Evolutionary conservation across 2,113 vertebrate species (phyloP), one percentile per base, ranked within the genome.

Genomic region (Albula glossodonta): DNA sequence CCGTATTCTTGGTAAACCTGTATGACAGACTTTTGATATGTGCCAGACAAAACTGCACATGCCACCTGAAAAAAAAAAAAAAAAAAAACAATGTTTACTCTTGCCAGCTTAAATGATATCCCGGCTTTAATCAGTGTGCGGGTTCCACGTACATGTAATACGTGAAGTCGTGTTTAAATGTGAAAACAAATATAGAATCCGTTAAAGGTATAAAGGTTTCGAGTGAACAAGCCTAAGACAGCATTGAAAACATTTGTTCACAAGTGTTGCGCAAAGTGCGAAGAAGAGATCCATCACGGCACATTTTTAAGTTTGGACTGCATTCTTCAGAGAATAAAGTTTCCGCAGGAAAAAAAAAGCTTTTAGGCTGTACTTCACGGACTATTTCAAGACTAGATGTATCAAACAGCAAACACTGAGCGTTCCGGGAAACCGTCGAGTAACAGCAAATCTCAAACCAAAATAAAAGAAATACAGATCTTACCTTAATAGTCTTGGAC

Each of bases 401-500:
- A 50, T 79, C 41, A 50, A 79, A 79, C 78, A 79, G 13, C 78
- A 79, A 5, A 52, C 51, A n/a, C 51, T 25, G 51, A 66, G 48
- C 57, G 53, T 66, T 56, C 31, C 57, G 6, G 50, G 25, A 83
- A 48, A 6, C 3, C 81, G 2, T 11, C 10, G 17, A n/a, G 17
- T 84, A 51, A 25, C 15, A 31, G 50, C 51, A 51, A 19, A 56
- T 52, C 53, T 11, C 11, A 31, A 57, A 9, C 81, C 52, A 41
- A 13, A 19, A 17, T 3, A 7, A 25, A 25, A 25, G 48, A 8
- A 41, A 13, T 11, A 19, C 31, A 79, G 57, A 7, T 86, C 93
- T 89, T 96, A 96, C 95, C 95, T 96, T 96, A 87, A 95, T 93
- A 31, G 89, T 85, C 84, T 95, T 94, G n/a, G 94, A 83, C 83